Evolutionary conservation across 2,888 invertebrate genomes (phyloP), one percentile per base, ranked within the genome.

Genomic region (Calliopum simillimum): DNA sequence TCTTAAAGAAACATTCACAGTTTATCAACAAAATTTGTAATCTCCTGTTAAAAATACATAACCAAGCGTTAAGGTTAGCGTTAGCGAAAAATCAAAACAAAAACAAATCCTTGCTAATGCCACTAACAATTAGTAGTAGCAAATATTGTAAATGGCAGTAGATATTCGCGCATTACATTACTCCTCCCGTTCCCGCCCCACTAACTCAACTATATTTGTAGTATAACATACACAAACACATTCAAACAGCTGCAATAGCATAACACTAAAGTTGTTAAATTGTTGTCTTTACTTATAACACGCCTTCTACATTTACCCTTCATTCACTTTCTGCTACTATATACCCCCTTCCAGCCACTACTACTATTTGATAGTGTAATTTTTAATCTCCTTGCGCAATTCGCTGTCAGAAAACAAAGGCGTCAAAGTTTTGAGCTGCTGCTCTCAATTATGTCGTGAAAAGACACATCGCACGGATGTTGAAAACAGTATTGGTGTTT

Each of bases 81-180:
- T n/a, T 25, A 58, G 33, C 8, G n/a, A 46, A 64, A 63, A 21
- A 63, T 65, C 51, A 61, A 58, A 66, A 44, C 65, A 66, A 53
- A 53, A 46, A 43, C 59, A 70, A 80, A 80, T 79, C 80, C 78
- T 67, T 73, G 73, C 72, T 80, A 80, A 80, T 80, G 77, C 80
- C 76, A 78, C 76, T 80, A 77, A 80, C 79, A 80, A 79, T 80
- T 80, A 79, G 76, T 75, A 79, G 79, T 79, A 79, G 77, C 76
- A 74, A 51, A 13, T 67, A 77, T 77, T 79, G 78, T 76, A 79
- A 79, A 78, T 74, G 64, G 74, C 65, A 70, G 71, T 58, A 68
- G 44, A 49, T 46, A n/a, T 55, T 53, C 53, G 6, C n/a, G n/a
- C n/a, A n/a, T n/a, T n/a, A n/a, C n/a, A n/a, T 33, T 8, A 33